A percentile compares a stretch with the other conserved stretches of the same genome.
Conservation (phyloP, 1,140 invertebrate genomes). For the Drosophila serrata region DNA sequence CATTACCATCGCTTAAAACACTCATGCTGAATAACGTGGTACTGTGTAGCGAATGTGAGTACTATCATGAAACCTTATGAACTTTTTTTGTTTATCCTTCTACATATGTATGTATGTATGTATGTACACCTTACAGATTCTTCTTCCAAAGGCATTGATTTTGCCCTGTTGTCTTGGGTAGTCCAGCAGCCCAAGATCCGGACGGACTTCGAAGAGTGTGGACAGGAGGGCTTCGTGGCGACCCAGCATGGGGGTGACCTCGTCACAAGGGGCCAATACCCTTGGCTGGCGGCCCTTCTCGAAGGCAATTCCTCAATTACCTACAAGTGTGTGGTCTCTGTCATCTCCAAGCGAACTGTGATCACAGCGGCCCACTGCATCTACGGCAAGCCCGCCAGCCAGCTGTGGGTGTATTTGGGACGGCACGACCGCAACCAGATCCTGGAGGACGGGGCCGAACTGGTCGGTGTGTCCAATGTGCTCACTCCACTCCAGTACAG, state of each 20-base stretch:
- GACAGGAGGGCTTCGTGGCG: constrained; percentile 5
- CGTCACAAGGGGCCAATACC: constrained; percentile 16
- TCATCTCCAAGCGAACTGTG: constrained; percentile 21
- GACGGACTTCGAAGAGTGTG: constrained; percentile 3
- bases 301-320: neutral
- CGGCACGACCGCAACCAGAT: constrained; percentile 17
- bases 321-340: constrained; percentile 17
- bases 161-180: neutral
- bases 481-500: neutral
- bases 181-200: neutral
- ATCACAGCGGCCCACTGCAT: constrained; percentile 27
- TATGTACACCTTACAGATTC: neutral
- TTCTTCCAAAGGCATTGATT: rapidly evolving
- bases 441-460: neutral
- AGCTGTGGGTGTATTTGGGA: constrained; percentile 18
- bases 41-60: neutral
- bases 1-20: neutral
- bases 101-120: too few relatives aligned
- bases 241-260: neutral
- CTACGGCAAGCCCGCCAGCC: neutral
- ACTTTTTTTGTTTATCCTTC: neutral
- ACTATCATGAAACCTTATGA: neutral
- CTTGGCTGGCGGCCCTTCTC: constrained; percentile 16
- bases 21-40: neutral
- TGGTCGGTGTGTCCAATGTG: constrained; percentile 13